phyloP scores from a whole-genome alignment of 2,888 invertebrate species.

The Syrphus vitripennis region DNA sequence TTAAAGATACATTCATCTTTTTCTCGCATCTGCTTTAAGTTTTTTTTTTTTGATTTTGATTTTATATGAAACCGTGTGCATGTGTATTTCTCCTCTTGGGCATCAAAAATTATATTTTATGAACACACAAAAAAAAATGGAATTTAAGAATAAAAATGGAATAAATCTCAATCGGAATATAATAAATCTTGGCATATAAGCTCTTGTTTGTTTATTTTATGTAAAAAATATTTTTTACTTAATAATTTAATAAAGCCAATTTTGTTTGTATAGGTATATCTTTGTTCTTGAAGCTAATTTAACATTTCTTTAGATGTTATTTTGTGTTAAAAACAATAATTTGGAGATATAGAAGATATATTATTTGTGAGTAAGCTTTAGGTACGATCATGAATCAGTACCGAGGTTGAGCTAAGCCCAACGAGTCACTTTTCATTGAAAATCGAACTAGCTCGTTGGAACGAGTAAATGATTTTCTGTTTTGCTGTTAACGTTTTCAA shows the following conservation, averaged over 20 bases:
- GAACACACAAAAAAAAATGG: conserved; percentile 11
- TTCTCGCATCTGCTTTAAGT: conserved; percentile 60
- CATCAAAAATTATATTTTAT: conserved; percentile 5
- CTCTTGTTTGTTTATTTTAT: conserved; percentile 46
- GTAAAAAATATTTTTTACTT: conserved; percentile 5
- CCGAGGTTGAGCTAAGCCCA: too few relatives aligned
- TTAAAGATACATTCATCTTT: conserved; percentile 67
- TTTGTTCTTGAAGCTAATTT: background rate
- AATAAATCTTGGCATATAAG: conserved; percentile 54
- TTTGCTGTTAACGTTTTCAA: too few relatives aligned
- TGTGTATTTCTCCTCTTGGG: conserved; percentile 22
- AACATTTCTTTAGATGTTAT: too few relatives aligned
- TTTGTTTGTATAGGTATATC: background rate
- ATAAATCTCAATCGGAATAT: conserved; percentile 59
- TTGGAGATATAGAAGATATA: too few relatives aligned
- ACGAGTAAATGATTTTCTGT: too few relatives aligned
- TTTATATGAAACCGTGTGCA: conserved; percentile 4
- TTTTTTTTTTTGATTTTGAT: background rate
- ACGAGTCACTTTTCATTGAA: too few relatives aligned
- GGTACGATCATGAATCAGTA: too few relatives aligned
- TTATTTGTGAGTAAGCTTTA: too few relatives aligned
- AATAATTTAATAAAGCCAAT: background rate
- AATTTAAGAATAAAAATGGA: conserved; percentile 48
- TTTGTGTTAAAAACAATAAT: background rate
- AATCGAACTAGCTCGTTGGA: too few relatives aligned